phyloP scores from a whole-genome alignment of 2,888 invertebrate genomes.

The Drosophila percnosoma region DNA sequence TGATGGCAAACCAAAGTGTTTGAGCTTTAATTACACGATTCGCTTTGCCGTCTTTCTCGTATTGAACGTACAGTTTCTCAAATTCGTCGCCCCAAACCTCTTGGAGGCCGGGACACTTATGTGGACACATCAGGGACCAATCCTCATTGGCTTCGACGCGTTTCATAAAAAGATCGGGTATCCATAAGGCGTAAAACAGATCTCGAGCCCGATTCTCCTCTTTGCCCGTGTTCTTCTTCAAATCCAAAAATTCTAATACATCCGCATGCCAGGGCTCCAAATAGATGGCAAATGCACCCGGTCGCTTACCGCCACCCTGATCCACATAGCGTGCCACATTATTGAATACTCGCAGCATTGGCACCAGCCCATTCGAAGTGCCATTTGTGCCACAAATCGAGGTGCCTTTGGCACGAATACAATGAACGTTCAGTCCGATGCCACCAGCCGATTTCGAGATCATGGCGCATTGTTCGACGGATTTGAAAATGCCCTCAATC shows the following conservation, averaged over 20 bases:
- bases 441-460: conserved; percentile 99
- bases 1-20: conserved; percentile 96
- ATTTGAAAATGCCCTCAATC: conserved; percentile 97
- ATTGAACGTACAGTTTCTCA: conserved; percentile 93
- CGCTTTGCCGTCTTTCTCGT: conserved; percentile 92
- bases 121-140: conserved; percentile 99
- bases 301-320: conserved; percentile 98
- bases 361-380: conserved; percentile 96
- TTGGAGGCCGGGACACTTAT: conserved; percentile 94
- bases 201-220: conserved; percentile 98
- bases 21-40: conserved; percentile 91
- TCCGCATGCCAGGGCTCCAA: conserved; percentile 99
- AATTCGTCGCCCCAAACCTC: conserved; percentile 99
- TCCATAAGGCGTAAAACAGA: conserved; percentile 98
- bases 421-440: conserved; percentile 98
- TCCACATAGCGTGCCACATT: conserved; percentile 98
- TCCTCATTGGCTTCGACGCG: conserved; percentile 92
- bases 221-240: conserved; percentile 97
- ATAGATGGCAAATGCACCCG: conserved; percentile 99
- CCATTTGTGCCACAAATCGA: conserved; percentile 98
- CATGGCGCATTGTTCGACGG: conserved; percentile 95
- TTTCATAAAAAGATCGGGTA: conserved; percentile 99
- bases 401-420: conserved; percentile 96
- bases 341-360: conserved; percentile 97
- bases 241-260: conserved; percentile 96